Conservation (phyloP, 2,888 invertebrate genomes). For the Ennomos fuscantarius region DNA sequence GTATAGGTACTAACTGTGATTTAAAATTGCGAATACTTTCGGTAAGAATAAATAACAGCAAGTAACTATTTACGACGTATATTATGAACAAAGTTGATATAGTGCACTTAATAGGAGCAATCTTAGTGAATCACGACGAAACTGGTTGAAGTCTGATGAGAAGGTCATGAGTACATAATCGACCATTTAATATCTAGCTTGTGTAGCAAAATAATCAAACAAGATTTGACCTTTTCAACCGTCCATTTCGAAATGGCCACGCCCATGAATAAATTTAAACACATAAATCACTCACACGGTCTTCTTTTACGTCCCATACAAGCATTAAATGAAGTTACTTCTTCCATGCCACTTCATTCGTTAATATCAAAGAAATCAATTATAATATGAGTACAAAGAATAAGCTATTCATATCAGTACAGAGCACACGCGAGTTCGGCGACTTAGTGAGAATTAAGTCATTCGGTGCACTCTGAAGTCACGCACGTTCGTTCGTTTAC, state of each 20-base stretch:
- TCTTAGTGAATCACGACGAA: too few species aligned
- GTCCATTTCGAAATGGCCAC: constrained; percentile 20
- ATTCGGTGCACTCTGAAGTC: constrained; percentile 42
- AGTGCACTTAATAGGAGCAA: too few species aligned
- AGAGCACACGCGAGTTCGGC: constrained; percentile 44
- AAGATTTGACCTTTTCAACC: constrained; percentile 21
- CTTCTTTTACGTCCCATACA: constrained; percentile 3
- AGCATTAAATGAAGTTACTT: constrained; percentile 8
- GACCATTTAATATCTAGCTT: not conserved
- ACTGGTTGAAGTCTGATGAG: too few species aligned
- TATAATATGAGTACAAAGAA: constrained; percentile 48
- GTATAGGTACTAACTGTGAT: too few species aligned
- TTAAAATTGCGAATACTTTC: too few species aligned
- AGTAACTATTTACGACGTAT: too few species aligned
- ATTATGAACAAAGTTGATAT: too few species aligned
- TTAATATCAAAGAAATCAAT: constrained; percentile 64
- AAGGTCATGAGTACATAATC: not conserved
- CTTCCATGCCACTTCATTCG: constrained; percentile 55
- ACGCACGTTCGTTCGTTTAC: constrained; percentile 46
- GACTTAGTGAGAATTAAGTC: constrained; percentile 52
- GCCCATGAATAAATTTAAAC: constrained; percentile 18
- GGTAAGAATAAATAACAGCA: too few species aligned
- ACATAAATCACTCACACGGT: constrained; percentile 21
- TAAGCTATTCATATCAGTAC: constrained; percentile 58
- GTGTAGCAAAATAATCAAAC: not conserved